Evolutionary conservation across 2,888 invertebrate genomes (phyloP).

Genomic region (Caenorhabditis sp.): DNA sequence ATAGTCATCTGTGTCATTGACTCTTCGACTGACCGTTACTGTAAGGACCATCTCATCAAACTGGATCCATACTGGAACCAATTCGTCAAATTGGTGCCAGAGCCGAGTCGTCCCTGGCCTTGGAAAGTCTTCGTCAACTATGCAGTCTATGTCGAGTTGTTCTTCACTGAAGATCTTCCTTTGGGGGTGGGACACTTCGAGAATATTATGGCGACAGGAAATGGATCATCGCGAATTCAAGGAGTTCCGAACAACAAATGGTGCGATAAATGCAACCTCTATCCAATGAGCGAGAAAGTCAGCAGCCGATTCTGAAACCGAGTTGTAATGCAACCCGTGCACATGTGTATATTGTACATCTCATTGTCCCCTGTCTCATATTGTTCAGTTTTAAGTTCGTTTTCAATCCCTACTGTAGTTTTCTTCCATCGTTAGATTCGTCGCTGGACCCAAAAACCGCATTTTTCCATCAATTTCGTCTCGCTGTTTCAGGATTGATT

Average conservation of each 20-base stretch:
- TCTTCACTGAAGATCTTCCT: slow-evolving; percentile 79
- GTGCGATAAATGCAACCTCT: slow-evolving; percentile 80
- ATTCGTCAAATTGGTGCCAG: slow-evolving; percentile 70
- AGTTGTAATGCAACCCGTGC: no score
- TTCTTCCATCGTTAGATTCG: no score
- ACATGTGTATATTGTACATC: no score
- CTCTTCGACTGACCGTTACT: slow-evolving; percentile 76
- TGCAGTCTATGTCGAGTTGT: slow-evolving; percentile 80
- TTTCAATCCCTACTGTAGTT: no score
- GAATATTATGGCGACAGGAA: slow-evolving; percentile 69
- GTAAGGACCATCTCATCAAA: slow-evolving; percentile 63
- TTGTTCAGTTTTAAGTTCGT: no score
- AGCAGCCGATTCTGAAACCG: no score
- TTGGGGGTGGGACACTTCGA: slow-evolving; percentile 72
- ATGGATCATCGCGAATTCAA: slow-evolving; percentile 75
- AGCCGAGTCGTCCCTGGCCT: slow-evolving; percentile 10
- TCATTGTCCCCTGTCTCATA: no score
- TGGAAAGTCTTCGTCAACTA: slow-evolving; percentile 71
- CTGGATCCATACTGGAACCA: slow-evolving; percentile 75
- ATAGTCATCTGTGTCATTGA: slow-evolving; percentile 77
- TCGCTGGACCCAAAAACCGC: no score
- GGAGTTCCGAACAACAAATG: slow-evolving; percentile 81
- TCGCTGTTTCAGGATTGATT: no score
- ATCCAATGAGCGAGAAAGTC: no score
- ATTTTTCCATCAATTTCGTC: no score